These are phyloP conservation scores for Hyla sarda DNA, from an alignment of 2,113 vertebrate genomes.

Conservation along the genomic window DNA sequence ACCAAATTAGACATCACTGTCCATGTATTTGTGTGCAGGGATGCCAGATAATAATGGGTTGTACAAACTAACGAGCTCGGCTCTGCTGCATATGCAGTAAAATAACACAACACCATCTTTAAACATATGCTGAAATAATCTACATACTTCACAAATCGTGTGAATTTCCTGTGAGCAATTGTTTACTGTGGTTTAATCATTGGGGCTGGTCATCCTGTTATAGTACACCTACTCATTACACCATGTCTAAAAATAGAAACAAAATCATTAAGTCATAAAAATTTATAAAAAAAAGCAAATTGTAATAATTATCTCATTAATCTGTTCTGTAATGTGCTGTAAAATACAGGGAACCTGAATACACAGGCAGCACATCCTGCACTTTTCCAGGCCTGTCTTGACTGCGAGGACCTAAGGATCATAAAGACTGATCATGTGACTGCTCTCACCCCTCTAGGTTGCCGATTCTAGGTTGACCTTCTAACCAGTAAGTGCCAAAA, in stretches of 20 bases:
- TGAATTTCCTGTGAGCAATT: constrained; percentile 13
- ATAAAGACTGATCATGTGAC: neutral
- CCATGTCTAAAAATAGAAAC: neutral
- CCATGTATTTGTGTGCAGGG: no score
- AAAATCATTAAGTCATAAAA: neutral
- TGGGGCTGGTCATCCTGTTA: constrained; percentile 1
- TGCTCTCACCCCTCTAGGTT: no score
- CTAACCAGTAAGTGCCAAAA: no score
- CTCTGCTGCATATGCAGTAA: no score
- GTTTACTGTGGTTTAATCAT: neutral
- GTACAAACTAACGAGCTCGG: no score
- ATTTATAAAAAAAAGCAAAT: neutral
- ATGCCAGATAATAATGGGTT: no score
- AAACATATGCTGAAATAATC: neutral
- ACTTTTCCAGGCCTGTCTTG: neutral
- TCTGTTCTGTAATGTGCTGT: neutral
- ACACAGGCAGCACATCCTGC: no score
- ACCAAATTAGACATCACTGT: no score
- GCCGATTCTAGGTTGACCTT: no score
- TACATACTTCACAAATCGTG: neutral
- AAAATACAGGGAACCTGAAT: neutral
- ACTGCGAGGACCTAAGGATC: neutral
- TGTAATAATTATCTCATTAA: neutral
- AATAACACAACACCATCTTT: neutral
- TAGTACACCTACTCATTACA: neutral